phyloP scores from a whole-genome alignment of 64 coral and sea anemone genomes.

The Acropora tenuis region DNA sequence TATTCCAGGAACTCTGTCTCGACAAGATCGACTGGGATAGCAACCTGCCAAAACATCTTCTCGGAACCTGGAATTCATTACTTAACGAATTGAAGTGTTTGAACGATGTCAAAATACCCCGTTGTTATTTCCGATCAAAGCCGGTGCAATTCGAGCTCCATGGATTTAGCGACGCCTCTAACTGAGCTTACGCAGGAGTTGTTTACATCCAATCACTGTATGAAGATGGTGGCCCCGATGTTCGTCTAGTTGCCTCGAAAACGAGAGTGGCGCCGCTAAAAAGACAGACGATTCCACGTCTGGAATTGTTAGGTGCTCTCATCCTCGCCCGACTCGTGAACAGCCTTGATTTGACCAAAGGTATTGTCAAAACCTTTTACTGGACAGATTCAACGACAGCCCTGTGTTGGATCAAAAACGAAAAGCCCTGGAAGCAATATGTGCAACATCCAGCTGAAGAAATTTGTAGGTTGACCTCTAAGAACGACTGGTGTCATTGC shows the following conservation, averaged over 20 bases:
- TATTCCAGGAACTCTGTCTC: constrained; percentile 67
- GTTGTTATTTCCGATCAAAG: constrained; percentile 38
- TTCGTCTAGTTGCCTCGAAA: constrained; percentile 56
- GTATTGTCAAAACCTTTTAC: not conserved
- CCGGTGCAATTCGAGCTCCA: constrained; percentile 22
- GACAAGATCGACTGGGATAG: constrained; percentile 21
- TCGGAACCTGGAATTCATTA: constrained; percentile 12
- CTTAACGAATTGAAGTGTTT: constrained; percentile 20
- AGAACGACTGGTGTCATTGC: not conserved
- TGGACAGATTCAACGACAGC: constrained; percentile 38
- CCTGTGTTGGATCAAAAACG: constrained; percentile 45
- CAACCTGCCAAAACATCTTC: not conserved
- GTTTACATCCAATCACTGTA: constrained; percentile 55
- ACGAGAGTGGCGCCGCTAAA: not conserved
- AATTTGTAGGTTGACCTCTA: not conserved
- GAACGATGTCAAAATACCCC: constrained; percentile 19
- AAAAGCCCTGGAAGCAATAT: constrained; percentile 35
- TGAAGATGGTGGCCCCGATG: constrained; percentile 11
- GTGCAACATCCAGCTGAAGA: constrained; percentile 25
- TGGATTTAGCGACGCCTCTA: constrained; percentile 53
- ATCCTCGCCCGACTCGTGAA: constrained; percentile 42
- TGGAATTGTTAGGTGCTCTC: constrained; percentile 50
- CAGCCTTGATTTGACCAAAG: not conserved
- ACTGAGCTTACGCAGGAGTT: constrained; percentile 39
- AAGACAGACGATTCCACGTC: constrained; percentile 37